A percentile compares a stretch with the other conserved stretches of the same genome.
Conservation (phyloP, 1,140 invertebrate species). For the Cataglyphis hispanica region DNA sequence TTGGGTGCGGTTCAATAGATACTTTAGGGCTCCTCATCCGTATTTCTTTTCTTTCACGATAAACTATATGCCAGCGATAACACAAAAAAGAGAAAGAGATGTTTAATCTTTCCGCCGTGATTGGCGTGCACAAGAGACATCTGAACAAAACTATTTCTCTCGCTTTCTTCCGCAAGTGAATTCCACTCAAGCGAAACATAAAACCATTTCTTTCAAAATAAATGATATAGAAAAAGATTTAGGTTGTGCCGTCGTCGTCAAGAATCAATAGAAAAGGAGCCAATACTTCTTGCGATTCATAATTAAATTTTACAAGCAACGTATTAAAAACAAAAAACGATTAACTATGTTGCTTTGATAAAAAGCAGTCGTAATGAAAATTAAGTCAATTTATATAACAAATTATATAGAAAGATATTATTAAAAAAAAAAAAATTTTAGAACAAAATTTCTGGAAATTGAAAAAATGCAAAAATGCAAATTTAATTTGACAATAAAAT, state of each 20-base stretch:
- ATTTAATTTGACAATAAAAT: not conserved
- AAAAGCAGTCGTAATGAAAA: not conserved
- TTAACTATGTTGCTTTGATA: too few relatives aligned
- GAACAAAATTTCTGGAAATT: not conserved
- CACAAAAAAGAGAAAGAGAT: not conserved
- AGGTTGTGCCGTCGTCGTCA: not conserved
- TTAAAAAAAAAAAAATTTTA: not conserved
- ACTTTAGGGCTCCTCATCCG: slow-evolving; percentile 5
- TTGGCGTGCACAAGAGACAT: not conserved
- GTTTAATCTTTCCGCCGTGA: slow-evolving; percentile 43
- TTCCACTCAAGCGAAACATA: not conserved
- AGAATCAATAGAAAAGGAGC: not conserved
- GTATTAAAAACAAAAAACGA: not conserved
- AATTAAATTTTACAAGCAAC: not conserved
- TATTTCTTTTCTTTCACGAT: slow-evolving; percentile 1
- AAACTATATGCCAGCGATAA: slow-evolving; percentile 27
- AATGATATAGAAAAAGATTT: not conserved
- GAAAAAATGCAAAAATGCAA: slow-evolving; percentile 9
- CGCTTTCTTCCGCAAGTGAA: slow-evolving; percentile 5
- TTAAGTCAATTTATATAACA: not conserved
- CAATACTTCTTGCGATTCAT: not conserved
- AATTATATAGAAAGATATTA: slow-evolving; percentile 2
- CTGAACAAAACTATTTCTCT: not conserved
- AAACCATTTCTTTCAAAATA: not conserved
- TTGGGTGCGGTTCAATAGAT: slow-evolving; percentile 62